Conservation (phyloP, 2,888 invertebrate species). For the Drosophila longiperda region DNA sequence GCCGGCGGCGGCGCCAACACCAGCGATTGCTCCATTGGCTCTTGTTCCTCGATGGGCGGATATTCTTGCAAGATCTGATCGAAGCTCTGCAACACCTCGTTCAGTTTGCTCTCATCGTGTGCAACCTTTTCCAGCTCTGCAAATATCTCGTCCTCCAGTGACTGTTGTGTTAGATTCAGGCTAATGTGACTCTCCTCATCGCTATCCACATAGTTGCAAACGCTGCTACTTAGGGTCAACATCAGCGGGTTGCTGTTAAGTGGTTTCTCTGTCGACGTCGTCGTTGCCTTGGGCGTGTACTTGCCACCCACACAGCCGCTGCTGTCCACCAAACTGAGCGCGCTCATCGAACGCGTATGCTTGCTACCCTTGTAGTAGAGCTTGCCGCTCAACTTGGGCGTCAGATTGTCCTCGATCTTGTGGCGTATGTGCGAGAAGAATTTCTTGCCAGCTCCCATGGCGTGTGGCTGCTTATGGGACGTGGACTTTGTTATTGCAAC, state of each 20-base stretch:
- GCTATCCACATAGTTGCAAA: slow-evolving; percentile 79
- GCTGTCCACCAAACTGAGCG: slow-evolving; percentile 65
- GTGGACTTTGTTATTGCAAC: slow-evolving; percentile 21
- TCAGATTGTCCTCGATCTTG: slow-evolving; percentile 84
- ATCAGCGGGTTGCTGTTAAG: slow-evolving; percentile 16
- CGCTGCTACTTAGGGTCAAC: slow-evolving; percentile 49
- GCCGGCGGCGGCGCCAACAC: slow-evolving; percentile 48
- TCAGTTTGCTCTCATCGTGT: slow-evolving; percentile 85
- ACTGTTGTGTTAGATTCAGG: slow-evolving; percentile 81
- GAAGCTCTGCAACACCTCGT: slow-evolving; percentile 86
- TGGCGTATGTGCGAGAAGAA: slow-evolving; percentile 84
- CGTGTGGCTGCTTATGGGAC: slow-evolving; percentile 41
- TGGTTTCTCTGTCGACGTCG: slow-evolving; percentile 2
- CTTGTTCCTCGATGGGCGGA: slow-evolving; percentile 51
- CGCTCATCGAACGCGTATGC: slow-evolving; percentile 79
- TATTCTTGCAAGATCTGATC: slow-evolving; percentile 86
- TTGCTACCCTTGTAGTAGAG: slow-evolving; percentile 82
- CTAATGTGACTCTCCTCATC: slow-evolving; percentile 81
- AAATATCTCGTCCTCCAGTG: slow-evolving; percentile 85
- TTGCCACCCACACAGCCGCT: slow-evolving; percentile 66
- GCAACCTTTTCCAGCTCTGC: slow-evolving; percentile 85
- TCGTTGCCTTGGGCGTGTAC: slow-evolving; percentile 56
- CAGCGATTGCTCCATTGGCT: slow-evolving; percentile 10
- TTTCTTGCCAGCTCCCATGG: slow-evolving; percentile 65
- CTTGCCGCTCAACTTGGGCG: slow-evolving; percentile 81